Evolutionary conservation across 2,888 invertebrate genomes (phyloP).

Genomic region (Spodoptera exigua): DNA sequence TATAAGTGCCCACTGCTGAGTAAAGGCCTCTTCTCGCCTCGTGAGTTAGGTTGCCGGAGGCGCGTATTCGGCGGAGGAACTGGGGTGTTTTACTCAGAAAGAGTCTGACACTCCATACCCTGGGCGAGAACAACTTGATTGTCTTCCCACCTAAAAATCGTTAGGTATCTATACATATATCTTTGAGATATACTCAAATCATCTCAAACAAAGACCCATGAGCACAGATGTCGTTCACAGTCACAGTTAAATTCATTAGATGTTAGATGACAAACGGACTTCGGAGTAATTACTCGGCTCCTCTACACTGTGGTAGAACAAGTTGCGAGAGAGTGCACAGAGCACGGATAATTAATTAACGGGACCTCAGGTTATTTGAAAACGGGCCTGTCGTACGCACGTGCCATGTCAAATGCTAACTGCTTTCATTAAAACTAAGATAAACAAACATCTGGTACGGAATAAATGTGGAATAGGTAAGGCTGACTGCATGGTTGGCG

Average conservation of each 20-base stretch:
- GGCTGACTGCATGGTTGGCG: no score
- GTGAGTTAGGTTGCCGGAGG: no score
- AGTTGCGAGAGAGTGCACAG: constrained; percentile 38
- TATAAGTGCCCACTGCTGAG: no score
- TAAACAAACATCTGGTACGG: constrained; percentile 10
- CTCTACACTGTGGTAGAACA: no score
- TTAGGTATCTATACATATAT: no score
- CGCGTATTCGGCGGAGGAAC: no score
- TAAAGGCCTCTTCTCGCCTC: no score
- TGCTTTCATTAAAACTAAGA: constrained; percentile 27
- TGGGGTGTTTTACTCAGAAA: no score
- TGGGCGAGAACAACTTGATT: no score
- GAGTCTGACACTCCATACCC: no score
- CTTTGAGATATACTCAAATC: constrained; percentile 8
- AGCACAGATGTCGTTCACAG: constrained; percentile 45
- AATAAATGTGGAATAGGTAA: not conserved
- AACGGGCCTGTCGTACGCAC: constrained; percentile 54
- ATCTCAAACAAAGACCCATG: constrained; percentile 12
- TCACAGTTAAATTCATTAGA: constrained; percentile 54
- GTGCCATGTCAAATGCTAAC: constrained; percentile 32
- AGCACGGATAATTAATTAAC: constrained; percentile 66
- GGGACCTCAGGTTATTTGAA: constrained; percentile 54
- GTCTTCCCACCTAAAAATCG: no score
- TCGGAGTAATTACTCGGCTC: constrained; percentile 43
- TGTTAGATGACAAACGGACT: constrained; percentile 51